phyloP scores from a whole-genome alignment of 1,140 invertebrate species.

The Lasaia peninsularis region DNA sequence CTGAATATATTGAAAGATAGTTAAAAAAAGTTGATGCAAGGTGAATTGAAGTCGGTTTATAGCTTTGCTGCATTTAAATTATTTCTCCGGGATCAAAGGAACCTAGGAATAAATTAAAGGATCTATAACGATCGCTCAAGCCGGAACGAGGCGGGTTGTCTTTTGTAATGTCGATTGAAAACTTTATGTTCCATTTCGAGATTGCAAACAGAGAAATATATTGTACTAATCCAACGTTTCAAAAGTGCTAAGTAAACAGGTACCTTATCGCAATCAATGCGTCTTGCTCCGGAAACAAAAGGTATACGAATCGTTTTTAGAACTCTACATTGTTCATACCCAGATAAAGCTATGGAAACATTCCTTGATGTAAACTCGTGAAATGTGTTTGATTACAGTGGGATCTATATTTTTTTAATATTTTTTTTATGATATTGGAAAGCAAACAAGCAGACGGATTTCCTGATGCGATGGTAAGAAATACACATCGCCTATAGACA shows the following conservation, averaged over 20 bases:
- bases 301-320: conserved; percentile 10
- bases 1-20: too few relatives aligned
- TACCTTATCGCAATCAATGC: conserved; percentile 37
- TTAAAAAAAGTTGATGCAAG: too few relatives aligned
- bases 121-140: conserved; percentile 35
- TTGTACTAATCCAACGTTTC: conserved; percentile 41
- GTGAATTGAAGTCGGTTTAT: too few relatives aligned
- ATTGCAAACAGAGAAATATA: conserved; percentile 43
- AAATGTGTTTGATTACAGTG: background rate
- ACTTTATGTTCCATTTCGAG: conserved; percentile 48
- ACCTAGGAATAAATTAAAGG: too few relatives aligned
- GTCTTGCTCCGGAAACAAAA: conserved; percentile 26
- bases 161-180: conserved; percentile 42
- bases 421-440: too few relatives aligned
- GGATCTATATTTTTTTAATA: too few relatives aligned
- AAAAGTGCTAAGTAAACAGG: conserved; percentile 44
- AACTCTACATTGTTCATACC: conserved; percentile 6
- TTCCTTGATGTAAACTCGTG: background rate
- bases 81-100: conserved; percentile 38
- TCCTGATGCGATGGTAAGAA: too few relatives aligned
- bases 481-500: too few relatives aligned
- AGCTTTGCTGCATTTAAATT: too few relatives aligned
- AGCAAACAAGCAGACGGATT: too few relatives aligned
- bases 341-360: conserved; percentile 7
- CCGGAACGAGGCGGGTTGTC: conserved; percentile 35